Evolutionary conservation across 2,113 vertebrate species (phyloP), one percentile per base, ranked within the genome.

Genomic region (Orthonyx spaldingii): DNA sequence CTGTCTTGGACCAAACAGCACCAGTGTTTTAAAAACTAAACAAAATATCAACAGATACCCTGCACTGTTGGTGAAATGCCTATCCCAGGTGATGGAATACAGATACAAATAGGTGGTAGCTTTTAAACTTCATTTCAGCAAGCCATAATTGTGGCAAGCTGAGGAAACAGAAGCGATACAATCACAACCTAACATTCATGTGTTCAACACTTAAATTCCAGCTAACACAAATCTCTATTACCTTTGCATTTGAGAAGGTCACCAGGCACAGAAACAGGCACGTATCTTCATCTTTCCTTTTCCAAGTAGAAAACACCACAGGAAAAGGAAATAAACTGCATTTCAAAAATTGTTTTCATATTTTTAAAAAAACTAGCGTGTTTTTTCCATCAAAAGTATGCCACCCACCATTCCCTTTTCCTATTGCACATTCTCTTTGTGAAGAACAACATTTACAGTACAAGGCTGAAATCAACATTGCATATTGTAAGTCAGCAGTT

Each of bases 371-470:
- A 79, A 41, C 69, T 42, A 93, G 65, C 80, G 0, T 65, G 89
- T 76, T 69, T 71, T 70, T 52, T 23, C 68, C 30, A 7, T 46
- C 76, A 59, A 59, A 92, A 87, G 35, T 84, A 82, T 33, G 47
- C 60, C 75, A 85, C 39, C 28, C 83, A 60, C 75, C 88, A 68
- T 59, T 74, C 77, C 63, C 16, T 93, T 68, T 52, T 87, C 87
- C 92, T 96, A 95, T 97, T 97, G 96, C 96, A 97, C 94, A 89
- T 93, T 96, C 90, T 94, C 88, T 94, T 86, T 89, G 87, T 93
- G 93, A 97, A 96, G 88, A 96, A 87, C 75, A 95, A 83, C 91
- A 84, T 90, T 94, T 97, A 96, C 94, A 97, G 96, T 96, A 96
- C 84, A 92, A 96, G 84, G 95, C 94, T 94, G 96, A 95, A 97